Evolutionary conservation across 2,888 invertebrate genomes (phyloP).

Genomic region (Macrostomum cliftonense): DNA sequence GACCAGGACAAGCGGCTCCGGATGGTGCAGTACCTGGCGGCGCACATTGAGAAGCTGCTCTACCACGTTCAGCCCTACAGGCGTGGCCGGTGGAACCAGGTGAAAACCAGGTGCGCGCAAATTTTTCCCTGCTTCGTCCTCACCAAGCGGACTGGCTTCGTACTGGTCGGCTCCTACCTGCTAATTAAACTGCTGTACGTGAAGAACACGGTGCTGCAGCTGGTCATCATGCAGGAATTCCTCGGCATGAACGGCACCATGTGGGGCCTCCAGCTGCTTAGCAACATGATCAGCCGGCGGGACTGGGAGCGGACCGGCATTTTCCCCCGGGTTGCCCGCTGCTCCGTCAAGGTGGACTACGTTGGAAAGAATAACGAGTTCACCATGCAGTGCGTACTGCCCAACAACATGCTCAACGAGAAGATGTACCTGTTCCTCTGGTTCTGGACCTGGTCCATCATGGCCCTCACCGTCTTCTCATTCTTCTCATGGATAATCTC

Average conservation of each 20-base stretch:
- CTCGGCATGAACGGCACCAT: not conserved
- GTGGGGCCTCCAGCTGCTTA: not conserved
- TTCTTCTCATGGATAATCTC: not conserved
- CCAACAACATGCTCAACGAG: not conserved
- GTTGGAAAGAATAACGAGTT: not conserved
- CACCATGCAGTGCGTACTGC: not conserved
- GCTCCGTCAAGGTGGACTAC: not conserved
- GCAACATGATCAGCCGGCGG: not conserved
- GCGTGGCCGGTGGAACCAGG: too few relatives aligned
- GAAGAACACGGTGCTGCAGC: not conserved
- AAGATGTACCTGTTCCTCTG: too few relatives aligned
- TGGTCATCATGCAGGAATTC: constrained; percentile 1
- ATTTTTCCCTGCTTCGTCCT: not conserved
- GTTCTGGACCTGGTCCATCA: not conserved
- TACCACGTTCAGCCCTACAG: too few relatives aligned
- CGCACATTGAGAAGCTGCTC: too few relatives aligned
- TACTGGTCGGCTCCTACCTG: not conserved
- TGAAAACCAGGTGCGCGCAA: too few relatives aligned
- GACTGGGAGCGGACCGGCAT: not conserved
- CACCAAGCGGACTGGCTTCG: not conserved
- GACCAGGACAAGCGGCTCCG: constrained; percentile 3
- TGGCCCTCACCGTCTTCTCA: not conserved
- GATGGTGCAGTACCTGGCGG: constrained; percentile 2
- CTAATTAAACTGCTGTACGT: not conserved
- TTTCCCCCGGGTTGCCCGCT: not conserved